Base-by-base conservation (phyloP, 2,113 vertebrate genomes). In the Addax nasomaculatus region DNA sequence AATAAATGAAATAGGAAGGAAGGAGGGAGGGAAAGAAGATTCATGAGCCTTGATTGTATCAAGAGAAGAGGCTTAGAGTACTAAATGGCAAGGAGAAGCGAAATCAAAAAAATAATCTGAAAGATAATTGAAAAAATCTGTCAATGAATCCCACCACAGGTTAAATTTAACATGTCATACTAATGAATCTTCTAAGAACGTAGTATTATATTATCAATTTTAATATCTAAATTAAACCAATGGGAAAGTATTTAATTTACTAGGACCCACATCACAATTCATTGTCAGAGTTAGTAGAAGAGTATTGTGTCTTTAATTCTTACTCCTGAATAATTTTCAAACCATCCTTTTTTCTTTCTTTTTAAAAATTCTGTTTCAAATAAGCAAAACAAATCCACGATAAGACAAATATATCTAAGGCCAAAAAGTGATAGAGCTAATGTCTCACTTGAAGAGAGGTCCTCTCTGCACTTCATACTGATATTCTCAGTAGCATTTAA, bases 401-500 rank as follows among this genome's bases (percentile, higher is more conserved):
- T 17, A 92, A 92, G 23, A 70, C 36, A 92, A 89, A 94, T 49
- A 83, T 70, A 96, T 86, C n/a, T 89, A 95, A 95, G 51, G 51
- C 83, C 93, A 90, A 79, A 95, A 97, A 93, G 43, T 43, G 73
- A 92, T 53, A 90, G 21, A 80, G 67, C 60, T 47, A 36, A 73
- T 53, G 83, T 96, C 98, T 98, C 93, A 98, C 98, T 97, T 98
- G 97, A 98, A 95, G 93, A 98, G 58, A 79, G 86, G 47, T 93
- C 97, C 83, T 97, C 96, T 95, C 73, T 98, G 95, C 73, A 95
- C 91, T 97, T 97, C 85, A 91, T 25, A 87, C 58, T 95, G 94
- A 98, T 95, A 87, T 98, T 98, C 91, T 98, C 98, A 62, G 98
- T 98, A 81, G 98, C 98, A 95, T 98, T 98, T 97, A 98, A 87